Percentiles rank a stretch among this genome's conserved stretches.
These are phyloP conservation scores for Florisuga fusca DNA, from an alignment of 2,797 vertebrate genomes.

Conservation along the genomic window DNA sequence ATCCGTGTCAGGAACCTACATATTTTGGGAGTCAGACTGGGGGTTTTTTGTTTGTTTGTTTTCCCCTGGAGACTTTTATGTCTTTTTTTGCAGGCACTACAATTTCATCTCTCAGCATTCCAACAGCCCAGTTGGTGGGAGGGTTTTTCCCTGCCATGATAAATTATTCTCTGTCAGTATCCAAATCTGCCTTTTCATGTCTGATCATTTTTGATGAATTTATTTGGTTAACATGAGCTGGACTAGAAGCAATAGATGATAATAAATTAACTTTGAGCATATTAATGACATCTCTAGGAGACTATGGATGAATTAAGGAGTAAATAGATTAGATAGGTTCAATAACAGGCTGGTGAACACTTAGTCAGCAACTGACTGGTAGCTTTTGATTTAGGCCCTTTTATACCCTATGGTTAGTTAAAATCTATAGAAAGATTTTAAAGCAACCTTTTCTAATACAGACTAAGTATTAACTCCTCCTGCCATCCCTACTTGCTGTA, in stretches of 20 bases:
- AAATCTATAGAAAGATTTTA: background rate
- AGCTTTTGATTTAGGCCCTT: conserved; percentile 19
- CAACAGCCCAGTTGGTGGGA: conserved; percentile 51
- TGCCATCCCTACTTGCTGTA: background rate
- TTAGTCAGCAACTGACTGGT: conserved; percentile 46
- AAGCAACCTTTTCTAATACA: conserved; percentile 2
- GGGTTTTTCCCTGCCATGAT: conserved; percentile 67
- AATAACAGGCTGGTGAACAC: conserved; percentile 49
- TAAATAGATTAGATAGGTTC: conserved; percentile 58
- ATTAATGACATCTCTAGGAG: conserved; percentile 67
- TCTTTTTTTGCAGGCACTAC: conserved; percentile 23
- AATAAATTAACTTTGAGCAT: conserved; percentile 71
- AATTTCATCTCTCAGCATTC: conserved; percentile 51
- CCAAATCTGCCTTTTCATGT: conserved; percentile 77
- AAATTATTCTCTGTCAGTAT: conserved; percentile 81
- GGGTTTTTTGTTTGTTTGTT: background rate
- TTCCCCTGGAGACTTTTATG: background rate
- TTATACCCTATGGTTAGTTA: conserved; percentile 42
- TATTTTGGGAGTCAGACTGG: background rate
- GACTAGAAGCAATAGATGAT: conserved; percentile 67
- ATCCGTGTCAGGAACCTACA: background rate
- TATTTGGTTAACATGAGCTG: conserved; percentile 71
- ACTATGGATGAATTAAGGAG: conserved; percentile 58
- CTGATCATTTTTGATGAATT: conserved; percentile 73
- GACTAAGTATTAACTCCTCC: background rate